phyloP scores from a whole-genome alignment of 2,113 vertebrate genomes.

The Varanus salvator region DNA sequence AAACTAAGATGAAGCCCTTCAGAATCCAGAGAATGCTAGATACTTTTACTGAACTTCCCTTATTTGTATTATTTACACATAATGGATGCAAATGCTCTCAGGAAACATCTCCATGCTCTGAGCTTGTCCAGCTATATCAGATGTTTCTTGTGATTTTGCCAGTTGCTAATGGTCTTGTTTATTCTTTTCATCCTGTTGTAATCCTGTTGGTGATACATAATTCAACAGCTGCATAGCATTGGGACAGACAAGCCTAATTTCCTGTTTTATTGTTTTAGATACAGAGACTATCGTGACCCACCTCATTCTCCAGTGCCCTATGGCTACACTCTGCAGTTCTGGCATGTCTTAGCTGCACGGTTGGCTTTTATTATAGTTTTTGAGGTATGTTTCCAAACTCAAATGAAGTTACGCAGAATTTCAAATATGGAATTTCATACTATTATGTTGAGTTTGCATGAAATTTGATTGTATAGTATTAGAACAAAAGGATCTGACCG shows the following conservation, averaged over 20 bases:
- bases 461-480: not conserved
- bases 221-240: not conserved
- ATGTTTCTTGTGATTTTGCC: too few species aligned
- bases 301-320: conserved; percentile 88
- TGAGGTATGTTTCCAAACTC: conserved; percentile 81
- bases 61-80: not conserved
- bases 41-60: not conserved
- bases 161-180: not conserved
- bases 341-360: conserved; percentile 94
- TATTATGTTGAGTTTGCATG: not conserved
- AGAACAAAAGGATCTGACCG: not conserved
- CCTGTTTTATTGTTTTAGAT: conserved; percentile 75
- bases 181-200: not conserved
- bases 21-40: not conserved
- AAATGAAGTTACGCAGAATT: not conserved
- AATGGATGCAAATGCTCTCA: not conserved
- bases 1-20: not conserved
- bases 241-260: not conserved
- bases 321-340: conserved; percentile 93
- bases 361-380: conserved; percentile 97
- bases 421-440: not conserved
- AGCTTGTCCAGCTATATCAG: too few species aligned
- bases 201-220: not conserved
- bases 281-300: conserved; percentile 92
- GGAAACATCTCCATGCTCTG: not conserved